A percentile compares a stretch with the other conserved stretches of the same genome.
Conservation (phyloP, 2,888 invertebrate genomes). For the Heliconius ismenius region DNA sequence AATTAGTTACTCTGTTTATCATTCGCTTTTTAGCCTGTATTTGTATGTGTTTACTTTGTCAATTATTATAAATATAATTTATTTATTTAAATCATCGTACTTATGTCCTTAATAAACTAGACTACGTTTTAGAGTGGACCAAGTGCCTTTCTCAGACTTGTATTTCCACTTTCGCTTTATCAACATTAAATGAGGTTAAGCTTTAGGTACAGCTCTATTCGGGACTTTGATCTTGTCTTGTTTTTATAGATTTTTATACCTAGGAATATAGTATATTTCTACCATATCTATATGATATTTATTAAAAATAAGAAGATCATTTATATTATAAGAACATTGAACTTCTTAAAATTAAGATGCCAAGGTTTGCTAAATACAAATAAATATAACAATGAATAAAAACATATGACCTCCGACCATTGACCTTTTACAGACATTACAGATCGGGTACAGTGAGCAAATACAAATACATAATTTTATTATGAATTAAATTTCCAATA, state of each 20-base stretch:
- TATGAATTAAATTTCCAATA: neutral
- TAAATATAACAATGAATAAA: neutral
- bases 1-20: neutral
- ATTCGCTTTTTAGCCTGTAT: neutral
- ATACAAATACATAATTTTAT: neutral
- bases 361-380: constrained; percentile 14
- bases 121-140: constrained; percentile 26
- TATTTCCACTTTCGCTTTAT: constrained; percentile 45
- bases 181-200: constrained; percentile 43
- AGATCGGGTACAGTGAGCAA: neutral
- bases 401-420: constrained; percentile 4
- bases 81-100: neutral
- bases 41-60: neutral
- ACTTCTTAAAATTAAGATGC: neutral
- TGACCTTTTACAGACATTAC: constrained; percentile 11
- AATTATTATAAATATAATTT: neutral
- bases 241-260: neutral
- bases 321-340: no score
- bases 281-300: neutral
- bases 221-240: constrained; percentile 29
- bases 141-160: constrained; percentile 39
- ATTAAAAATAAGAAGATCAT: neutral
- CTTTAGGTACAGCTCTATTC: constrained; percentile 25
- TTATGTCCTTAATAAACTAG: constrained; percentile 8
- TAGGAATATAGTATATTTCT: no score